Evolutionary conservation across 2,797 vertebrate species (phyloP).

Genomic region (Propithecus perrieri): DNA sequence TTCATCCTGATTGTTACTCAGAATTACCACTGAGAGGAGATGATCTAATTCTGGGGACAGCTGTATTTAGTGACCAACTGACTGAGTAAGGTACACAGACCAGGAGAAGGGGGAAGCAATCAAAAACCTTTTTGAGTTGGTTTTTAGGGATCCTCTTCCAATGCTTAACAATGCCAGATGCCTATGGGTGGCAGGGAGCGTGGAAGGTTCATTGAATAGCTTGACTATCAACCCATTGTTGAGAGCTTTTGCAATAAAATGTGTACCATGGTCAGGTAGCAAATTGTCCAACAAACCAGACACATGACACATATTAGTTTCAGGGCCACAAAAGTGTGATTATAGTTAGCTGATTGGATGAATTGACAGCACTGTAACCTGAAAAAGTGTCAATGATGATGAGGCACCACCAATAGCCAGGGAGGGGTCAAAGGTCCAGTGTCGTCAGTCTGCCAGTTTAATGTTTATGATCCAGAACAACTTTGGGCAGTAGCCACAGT

Average conservation of each 20-base stretch:
- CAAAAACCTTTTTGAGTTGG: background rate
- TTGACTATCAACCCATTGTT: background rate
- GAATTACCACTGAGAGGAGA: background rate
- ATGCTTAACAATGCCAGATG: background rate
- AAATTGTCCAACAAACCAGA: background rate
- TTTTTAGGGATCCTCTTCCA: background rate
- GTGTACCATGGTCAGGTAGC: background rate
- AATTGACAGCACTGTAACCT: background rate
- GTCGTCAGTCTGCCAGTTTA: background rate
- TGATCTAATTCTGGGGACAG: background rate
- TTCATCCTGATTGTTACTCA: background rate
- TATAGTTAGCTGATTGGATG: background rate
- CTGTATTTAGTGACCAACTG: background rate
- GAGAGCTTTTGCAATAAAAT: background rate
- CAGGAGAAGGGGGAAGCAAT: background rate
- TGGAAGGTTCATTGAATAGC: background rate
- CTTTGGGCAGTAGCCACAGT: background rate
- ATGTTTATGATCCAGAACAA: background rate
- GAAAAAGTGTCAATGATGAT: background rate
- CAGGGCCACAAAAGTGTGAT: background rate
- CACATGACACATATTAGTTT: background rate
- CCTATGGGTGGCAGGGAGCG: background rate
- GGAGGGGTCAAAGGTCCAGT: background rate
- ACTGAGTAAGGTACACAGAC: background rate
- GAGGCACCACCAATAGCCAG: background rate